Evolutionary conservation across 2,888 invertebrate species (phyloP), one percentile per base, ranked within the genome.

Genomic region (Ecliptopera silaceata): DNA sequence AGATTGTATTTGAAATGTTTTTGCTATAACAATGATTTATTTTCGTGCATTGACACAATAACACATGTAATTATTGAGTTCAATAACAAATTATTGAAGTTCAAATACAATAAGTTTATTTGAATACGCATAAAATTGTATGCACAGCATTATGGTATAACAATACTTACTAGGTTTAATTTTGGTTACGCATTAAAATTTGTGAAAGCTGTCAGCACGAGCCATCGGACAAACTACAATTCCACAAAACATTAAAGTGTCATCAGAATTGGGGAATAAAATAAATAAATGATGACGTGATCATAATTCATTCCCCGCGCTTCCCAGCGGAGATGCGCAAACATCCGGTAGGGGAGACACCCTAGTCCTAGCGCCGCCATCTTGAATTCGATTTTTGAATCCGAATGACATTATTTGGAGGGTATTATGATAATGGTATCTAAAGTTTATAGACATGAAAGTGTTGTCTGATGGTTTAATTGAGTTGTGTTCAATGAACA

Each of bases 261-360:
- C 77, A 76, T 79, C 79, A 72, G 71, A 77, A 78, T 73, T 77
- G 77, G 70, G 72, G 68, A 75, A 77, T 79, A 70, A 77, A 79
- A 83, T 83, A 83, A 85, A 84, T 82, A 80, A 79, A 79, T 74
- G 77, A 76, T 77, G 75, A 71, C 71, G 73, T 65, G 68, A 60
- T 63, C 56, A 60, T 70, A 64, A 79, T 83, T 84, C 72, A 82
- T 79, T 77, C 72, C 68, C 64, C 73, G 70, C 72, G 79, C 79
- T 87, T 89, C 89, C 86, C 86, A 80, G 79, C 77, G 71, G 71
- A 75, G 72, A 71, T 75, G 66, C 76, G 65, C 68, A 69, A 64
- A 72, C 72, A 76, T 83, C 84, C 84, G 83, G 82, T 74, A 73
- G 84, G 86, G 88, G 87, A 76, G 82, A 62, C 81, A 82, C 88